phyloP scores from a whole-genome alignment of 2,888 invertebrate species.

The Holacanthella duospinosa region DNA sequence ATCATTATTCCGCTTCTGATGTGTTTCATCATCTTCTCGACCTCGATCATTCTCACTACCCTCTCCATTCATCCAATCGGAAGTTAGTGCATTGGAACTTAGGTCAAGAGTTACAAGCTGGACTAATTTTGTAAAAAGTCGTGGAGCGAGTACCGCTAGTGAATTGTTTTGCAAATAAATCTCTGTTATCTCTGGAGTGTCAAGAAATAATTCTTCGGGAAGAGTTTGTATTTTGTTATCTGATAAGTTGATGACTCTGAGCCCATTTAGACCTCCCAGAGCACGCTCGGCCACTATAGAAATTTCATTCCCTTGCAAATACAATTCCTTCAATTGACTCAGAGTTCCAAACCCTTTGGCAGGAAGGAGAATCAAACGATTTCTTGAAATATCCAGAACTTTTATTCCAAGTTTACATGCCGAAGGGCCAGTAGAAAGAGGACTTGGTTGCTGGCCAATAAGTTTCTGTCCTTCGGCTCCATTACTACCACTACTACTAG shows the following conservation, averaged over 20 bases:
- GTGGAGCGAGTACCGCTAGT: slow-evolving; percentile 71
- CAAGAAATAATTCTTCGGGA: slow-evolving; percentile 72
- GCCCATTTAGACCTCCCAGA: slow-evolving; percentile 63
- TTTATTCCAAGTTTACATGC: slow-evolving; percentile 69
- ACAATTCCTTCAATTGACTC: slow-evolving; percentile 64
- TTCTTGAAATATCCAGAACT: slow-evolving; percentile 69
- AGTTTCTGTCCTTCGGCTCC: neutral
- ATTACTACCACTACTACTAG: too few relatives aligned
- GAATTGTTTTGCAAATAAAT: slow-evolving; percentile 85
- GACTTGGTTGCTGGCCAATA: neutral
- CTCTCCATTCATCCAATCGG: slow-evolving; percentile 59
- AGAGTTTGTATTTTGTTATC: slow-evolving; percentile 81
- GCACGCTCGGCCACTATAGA: slow-evolving; percentile 77
- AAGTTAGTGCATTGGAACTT: slow-evolving; percentile 74
- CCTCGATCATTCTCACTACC: slow-evolving; percentile 38
- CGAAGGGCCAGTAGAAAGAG: neutral
- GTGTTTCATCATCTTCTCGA: neutral
- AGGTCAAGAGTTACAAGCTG: slow-evolving; percentile 71
- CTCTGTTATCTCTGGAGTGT: slow-evolving; percentile 69
- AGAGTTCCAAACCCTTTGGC: slow-evolving; percentile 70
- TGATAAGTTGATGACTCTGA: slow-evolving; percentile 77
- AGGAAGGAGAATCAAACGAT: slow-evolving; percentile 73
- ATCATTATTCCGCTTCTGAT: neutral
- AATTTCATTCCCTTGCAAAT: slow-evolving; percentile 78
- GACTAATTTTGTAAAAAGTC: slow-evolving; percentile 72